A percentile compares a stretch with the other conserved stretches of the same genome.
Conservation (phyloP, 2,888 invertebrate genomes). For the Hydriomena furcata region DNA sequence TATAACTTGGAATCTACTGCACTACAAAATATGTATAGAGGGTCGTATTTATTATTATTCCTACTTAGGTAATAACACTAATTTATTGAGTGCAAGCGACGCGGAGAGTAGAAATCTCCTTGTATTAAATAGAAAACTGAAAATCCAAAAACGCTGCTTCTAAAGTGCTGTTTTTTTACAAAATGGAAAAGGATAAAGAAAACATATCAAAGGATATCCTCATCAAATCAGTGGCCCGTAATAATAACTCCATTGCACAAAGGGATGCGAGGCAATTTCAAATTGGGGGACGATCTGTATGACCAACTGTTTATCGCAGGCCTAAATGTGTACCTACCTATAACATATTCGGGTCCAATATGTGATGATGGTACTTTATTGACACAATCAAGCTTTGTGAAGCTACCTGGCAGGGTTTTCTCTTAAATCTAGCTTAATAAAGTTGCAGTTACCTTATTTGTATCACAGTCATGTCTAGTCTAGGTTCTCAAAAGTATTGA, state of each 20-base stretch:
- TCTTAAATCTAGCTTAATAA: background rate
- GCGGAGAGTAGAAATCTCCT: background rate
- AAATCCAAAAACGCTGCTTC: too few species aligned
- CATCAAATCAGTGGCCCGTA: conserved; percentile 71
- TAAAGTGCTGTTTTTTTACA: too few species aligned
- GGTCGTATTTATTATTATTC: conserved; percentile 39
- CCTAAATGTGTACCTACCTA: conserved; percentile 46
- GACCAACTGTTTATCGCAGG: conserved; percentile 41
- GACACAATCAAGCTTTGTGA: conserved; percentile 20
- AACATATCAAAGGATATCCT: conserved; percentile 42
- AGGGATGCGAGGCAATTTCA: conserved; percentile 70
- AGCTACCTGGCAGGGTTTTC: background rate
- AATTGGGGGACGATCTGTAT: conserved; percentile 53
- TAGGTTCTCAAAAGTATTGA: background rate
- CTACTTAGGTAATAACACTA: conserved; percentile 20
- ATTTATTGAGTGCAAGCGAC: conserved; percentile 11
- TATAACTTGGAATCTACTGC: conserved; percentile 43
- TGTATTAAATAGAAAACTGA: background rate
- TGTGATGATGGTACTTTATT: conserved; percentile 23
- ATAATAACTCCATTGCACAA: conserved; percentile 74
- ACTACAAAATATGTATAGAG: conserved; percentile 40
- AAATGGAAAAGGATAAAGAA: conserved; percentile 17
- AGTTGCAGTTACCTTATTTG: too few species aligned
- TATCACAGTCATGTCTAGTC: too few species aligned
- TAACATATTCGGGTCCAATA: conserved; percentile 38